These are phyloP conservation scores for Dasysyrphus albostriatus DNA, from an alignment of 2,888 invertebrate genomes.

Conservation along the genomic window DNA sequence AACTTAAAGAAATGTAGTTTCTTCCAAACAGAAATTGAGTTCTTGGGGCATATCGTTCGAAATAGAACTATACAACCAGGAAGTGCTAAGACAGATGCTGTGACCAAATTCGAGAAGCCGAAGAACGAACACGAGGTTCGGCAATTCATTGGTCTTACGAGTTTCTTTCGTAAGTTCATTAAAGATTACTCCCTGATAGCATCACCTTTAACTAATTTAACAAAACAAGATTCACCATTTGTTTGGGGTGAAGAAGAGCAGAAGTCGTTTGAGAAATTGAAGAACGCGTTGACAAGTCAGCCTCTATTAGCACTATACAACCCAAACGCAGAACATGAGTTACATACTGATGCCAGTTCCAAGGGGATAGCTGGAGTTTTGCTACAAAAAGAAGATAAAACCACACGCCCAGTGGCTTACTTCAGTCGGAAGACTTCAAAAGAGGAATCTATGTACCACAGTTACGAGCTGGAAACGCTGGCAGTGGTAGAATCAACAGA, in stretches of 20 bases:
- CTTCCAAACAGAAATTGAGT: slow-evolving; percentile 33
- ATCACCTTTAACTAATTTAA: neutral
- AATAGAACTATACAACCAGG: slow-evolving; percentile 13
- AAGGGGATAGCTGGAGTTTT: slow-evolving; percentile 46
- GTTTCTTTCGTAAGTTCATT: slow-evolving; percentile 56
- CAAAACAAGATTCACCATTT: neutral
- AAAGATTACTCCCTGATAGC: slow-evolving; percentile 27
- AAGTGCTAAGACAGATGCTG: slow-evolving; percentile 7
- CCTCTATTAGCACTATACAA: slow-evolving; percentile 44
- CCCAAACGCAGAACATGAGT: slow-evolving; percentile 28
- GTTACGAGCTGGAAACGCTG: slow-evolving; percentile 59
- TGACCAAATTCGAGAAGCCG: slow-evolving; percentile 23
- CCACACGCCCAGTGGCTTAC: slow-evolving; percentile 19
- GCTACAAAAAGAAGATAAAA: slow-evolving; percentile 43
- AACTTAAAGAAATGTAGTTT: slow-evolving; percentile 38
- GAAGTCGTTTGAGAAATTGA: slow-evolving; percentile 1
- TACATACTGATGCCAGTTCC: neutral
- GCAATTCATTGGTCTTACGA: slow-evolving; percentile 49
- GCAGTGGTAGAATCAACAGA: slow-evolving; percentile 67
- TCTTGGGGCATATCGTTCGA: slow-evolving; percentile 10
- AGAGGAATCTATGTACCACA: slow-evolving; percentile 52
- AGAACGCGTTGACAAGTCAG: neutral
- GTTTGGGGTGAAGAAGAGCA: neutral
- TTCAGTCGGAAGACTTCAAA: slow-evolving; percentile 56
- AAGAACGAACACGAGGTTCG: slow-evolving; percentile 36